phyloP scores from a whole-genome alignment of 1,140 invertebrate species.

The Acromyrmex echinatior region DNA sequence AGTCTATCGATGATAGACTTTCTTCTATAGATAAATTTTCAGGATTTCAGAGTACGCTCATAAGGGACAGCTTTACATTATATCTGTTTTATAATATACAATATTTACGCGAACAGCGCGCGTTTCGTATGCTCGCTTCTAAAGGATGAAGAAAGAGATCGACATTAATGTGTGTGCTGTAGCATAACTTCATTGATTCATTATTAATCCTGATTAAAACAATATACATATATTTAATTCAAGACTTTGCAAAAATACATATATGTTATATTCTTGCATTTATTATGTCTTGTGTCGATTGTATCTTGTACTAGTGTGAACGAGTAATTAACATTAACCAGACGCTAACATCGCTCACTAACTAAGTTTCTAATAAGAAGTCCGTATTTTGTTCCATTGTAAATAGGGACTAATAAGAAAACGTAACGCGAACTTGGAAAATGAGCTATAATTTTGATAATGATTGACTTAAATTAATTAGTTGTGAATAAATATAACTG shows the following conservation, averaged over 20 bases:
- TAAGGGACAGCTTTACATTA: constrained; percentile 11
- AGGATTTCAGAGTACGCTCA: background rate
- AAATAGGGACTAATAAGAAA: background rate
- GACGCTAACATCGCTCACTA: constrained; percentile 69
- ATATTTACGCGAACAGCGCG: constrained; percentile 23
- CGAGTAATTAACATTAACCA: constrained; percentile 70
- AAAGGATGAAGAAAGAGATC: constrained; percentile 72
- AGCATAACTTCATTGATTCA: constrained; percentile 4
- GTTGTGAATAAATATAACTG: background rate
- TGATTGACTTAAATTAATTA: background rate
- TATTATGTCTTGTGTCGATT: constrained; percentile 41
- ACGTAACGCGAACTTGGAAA: background rate
- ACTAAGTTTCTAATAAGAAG: constrained; percentile 67
- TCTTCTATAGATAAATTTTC: background rate
- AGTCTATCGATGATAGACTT: constrained; percentile 28
- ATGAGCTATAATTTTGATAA: background rate
- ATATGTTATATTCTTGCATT: constrained; percentile 28
- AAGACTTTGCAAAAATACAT: constrained; percentile 6
- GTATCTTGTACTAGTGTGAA: constrained; percentile 59
- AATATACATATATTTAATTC: constrained; percentile 33
- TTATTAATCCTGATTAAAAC: constrained; percentile 35
- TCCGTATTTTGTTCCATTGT: constrained; percentile 35
- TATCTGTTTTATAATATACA: background rate
- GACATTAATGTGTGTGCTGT: constrained; percentile 58
- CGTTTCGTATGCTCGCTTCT: constrained; percentile 33